Evolutionary conservation across 2,113 vertebrate species (phyloP), one percentile per base, ranked within the genome.

Genomic region (Apistogramma diplotaenia): DNA sequence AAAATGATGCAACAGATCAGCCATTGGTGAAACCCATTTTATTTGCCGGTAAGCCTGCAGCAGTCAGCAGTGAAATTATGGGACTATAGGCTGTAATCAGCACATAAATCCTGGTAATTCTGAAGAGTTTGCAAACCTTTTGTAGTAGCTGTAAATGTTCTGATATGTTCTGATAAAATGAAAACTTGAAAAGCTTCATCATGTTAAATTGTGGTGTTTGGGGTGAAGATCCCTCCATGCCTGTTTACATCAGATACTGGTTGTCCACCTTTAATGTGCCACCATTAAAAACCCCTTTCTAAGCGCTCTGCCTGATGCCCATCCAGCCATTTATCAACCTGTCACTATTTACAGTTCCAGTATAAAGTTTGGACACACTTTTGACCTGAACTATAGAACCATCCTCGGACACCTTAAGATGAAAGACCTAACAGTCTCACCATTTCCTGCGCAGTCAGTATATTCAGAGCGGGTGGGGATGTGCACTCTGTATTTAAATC

Each of bases 401-500:
- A 29, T 79, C 78, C 71, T 73, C 12, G 0, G 84, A 73, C 74
- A 25, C 60, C 19, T 77, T 51, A 27, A 60, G 49, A 85, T 87
- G 83, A 86, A 89, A 84, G 37, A 74, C 82, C 16, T 46, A 29
- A 37, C 62, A 79, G 57, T 85, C 87, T 89, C 35, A 53, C 9
- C 21, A 80, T 87, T 91, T 85, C 88, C 79, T 89, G 79, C 74
- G 46, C 62, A 83, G 79, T 74, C 76, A 10, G 59, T 76, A 61
- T 37, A 46, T 72, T 59, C 16, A 56, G 53, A 31, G 76, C 85
- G 80, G 74, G 67, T 81, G 85, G 85, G 73, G 67, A 88, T 88
- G 85, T 86, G 74, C 79, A 55, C 74, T 79, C 71, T 83, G 75
- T 89, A 73, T 92, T 93, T 86, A 84, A 87, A 90, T 90, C 87